A percentile compares a stretch with the other conserved stretches of the same genome.
These are phyloP conservation scores for Cephus pygmeus DNA, from an alignment of 2,888 invertebrate species.

Conservation along the genomic window DNA sequence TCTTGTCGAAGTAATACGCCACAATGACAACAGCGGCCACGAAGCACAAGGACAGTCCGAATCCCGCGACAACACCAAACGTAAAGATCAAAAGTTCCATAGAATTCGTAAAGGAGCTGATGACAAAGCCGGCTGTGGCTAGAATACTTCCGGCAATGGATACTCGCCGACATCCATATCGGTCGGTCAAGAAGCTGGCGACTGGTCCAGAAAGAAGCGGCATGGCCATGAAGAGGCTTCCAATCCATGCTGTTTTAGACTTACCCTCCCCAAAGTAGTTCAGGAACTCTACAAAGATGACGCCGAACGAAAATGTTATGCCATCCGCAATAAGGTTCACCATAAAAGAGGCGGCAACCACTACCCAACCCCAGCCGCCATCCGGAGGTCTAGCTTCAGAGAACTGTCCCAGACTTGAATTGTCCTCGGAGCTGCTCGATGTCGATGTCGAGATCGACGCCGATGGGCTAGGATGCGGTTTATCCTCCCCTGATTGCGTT, in stretches of 20 bases:
- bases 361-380: slow-evolving; percentile 94
- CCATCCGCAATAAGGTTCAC: slow-evolving; percentile 93
- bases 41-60: slow-evolving; percentile 87
- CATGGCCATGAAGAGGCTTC: slow-evolving; percentile 91
- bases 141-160: slow-evolving; percentile 83
- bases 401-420: slow-evolving; percentile 73
- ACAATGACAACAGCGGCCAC: slow-evolving; percentile 92
- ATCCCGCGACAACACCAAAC: slow-evolving; percentile 85
- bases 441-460: slow-evolving; percentile 63
- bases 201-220: slow-evolving; percentile 88
- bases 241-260: slow-evolving; percentile 90
- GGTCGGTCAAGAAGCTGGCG: slow-evolving; percentile 84
- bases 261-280: slow-evolving; percentile 87
- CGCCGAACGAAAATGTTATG: slow-evolving; percentile 91
- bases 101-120: slow-evolving; percentile 80
- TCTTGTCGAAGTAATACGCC: slow-evolving; percentile 89
- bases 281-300: slow-evolving; percentile 87
- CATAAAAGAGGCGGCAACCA: slow-evolving; percentile 89
- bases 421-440: slow-evolving; percentile 71
- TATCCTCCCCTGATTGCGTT: slow-evolving; percentile 26
- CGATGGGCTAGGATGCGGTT: slow-evolving; percentile 56
- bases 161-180: slow-evolving; percentile 84
- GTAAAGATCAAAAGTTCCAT: slow-evolving; percentile 84
- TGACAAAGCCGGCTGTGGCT: slow-evolving; percentile 80
- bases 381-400: slow-evolving; percentile 82